A percentile compares a stretch with the other conserved stretches of the same genome.
These are phyloP conservation scores for Gymnothorax reevesii DNA, from an alignment of 2,797 vertebrate species.

Conservation along the genomic window DNA sequence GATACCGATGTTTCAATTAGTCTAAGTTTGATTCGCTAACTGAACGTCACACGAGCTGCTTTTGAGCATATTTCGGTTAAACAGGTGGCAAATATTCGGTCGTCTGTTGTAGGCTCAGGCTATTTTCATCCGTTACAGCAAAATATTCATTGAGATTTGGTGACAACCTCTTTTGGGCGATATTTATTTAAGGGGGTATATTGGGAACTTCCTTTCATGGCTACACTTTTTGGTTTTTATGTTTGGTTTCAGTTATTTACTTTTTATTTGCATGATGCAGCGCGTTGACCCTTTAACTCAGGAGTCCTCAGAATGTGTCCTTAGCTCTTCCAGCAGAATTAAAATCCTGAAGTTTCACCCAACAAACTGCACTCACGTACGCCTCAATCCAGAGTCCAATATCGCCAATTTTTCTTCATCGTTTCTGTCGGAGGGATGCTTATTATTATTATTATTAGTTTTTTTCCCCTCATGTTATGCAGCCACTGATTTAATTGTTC, in stretches of 20 bases:
- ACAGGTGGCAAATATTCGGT: not conserved
- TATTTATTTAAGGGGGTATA: not conserved
- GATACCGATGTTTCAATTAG: not conserved
- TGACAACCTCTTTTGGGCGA: not conserved
- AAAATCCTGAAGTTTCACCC: no score
- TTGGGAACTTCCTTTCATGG: not conserved
- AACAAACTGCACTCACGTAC: no score
- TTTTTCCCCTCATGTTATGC: no score
- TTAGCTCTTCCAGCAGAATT: no score
- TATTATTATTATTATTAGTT: no score
- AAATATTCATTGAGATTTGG: not conserved
- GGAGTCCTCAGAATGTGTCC: not conserved
- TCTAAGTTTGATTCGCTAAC: not conserved
- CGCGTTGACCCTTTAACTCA: not conserved
- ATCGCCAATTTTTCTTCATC: no score
- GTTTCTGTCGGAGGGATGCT: no score
- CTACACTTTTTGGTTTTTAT: not conserved
- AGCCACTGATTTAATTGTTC: no score
- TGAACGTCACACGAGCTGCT: not conserved
- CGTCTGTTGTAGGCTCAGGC: not conserved
- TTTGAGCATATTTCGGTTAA: not conserved
- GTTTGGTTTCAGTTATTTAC: not conserved
- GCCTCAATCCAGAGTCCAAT: no score
- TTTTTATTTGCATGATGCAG: no score
- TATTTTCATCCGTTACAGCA: not conserved